Evolutionary conservation across 2,797 vertebrate genomes (phyloP), one percentile per base, ranked within the genome.

Genomic region (Onychomys torridus): DNA sequence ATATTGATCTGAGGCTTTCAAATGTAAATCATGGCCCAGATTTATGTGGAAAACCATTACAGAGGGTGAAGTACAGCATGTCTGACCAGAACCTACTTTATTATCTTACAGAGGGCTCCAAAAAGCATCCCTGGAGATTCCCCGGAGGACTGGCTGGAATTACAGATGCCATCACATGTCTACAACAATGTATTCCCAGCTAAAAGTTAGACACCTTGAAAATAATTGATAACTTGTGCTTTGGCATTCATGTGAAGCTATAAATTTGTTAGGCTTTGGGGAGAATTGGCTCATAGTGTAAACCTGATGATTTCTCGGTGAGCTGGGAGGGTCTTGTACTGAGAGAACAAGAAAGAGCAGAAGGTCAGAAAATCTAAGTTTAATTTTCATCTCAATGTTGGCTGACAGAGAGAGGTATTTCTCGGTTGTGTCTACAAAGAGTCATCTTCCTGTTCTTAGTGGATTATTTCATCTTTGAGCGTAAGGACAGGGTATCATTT

Each of bases 231-330:
- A 98, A 94, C 94, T 98, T 96, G 86, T 81, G 92, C 95, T 97
- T 97, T 91, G 95, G 67, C 17, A 92, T 93, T 90, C 93, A 71
- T 77, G 95, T 95, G 95, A 92, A 98, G 97, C 96, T 94, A 98
- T 97, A 98, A 98, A 98, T 97, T 98, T 98, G 93, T 98, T 96
- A 97, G 69, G 96, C 82, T 97, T 89, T 82, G 90, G 97, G 77
- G 84, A 96, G 93, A 97, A 97, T 94, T 98, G 98, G 97, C 93
- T 98, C 98, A 96, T 1, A 71, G 83, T 89, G 21, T 96, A 94
- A 96, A 94, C 95, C 97, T 98, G 97, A 98, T 93, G 92, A 98
- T 98, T 98, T 98, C 97, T 97, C 97, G 96, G 96, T 89, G 88
- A 98, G 91, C 97, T 97, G 86, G 94, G 96, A 96, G 97, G 95